Base-by-base conservation (phyloP, 2,797 vertebrate species). In the Coregonus suidteri region DNA sequence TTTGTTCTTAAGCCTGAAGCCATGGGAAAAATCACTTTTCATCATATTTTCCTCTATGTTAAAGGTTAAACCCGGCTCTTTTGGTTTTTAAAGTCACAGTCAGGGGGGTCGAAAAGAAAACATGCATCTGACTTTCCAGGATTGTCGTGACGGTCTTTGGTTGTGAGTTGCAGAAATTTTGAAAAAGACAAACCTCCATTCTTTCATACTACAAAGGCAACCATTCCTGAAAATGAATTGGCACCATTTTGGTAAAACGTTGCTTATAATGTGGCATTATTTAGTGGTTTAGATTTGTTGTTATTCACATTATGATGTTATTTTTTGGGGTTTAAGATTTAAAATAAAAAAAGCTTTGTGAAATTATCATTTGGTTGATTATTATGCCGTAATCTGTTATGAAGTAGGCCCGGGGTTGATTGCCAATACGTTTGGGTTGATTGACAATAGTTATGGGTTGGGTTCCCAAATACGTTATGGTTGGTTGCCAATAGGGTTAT, bases 331-430 rank as follows among this genome's bases (percentile, higher is more conserved):
- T 16, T 65, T 3, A 47, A 15, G 15, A 65, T 65, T 51, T n/a
- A 37, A 56, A n/a, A 18, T 34, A 7, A n/a, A 31, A 64, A 14
- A 66, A 0, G 16, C 35, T 31, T 74, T 20, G 9, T 62, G 25
- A 66, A 52, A n/a, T 7, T 53, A 34, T 66, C 41, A 18, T n/a
- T 67, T 18, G 41, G 25, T 51, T 67, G 62, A 67, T 75, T 66
- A n/a, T 25, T 47, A 18, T 53, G 59, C 11, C 67, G 53, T 25
- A 65, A 77, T 69, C 4, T 68, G 65, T 7, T 53, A 53, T n/a
- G 18, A 34, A 7, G 15, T 14, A 31, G 41, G 72, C 18, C 35
- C 5, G 16, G 37, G 6, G 1, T 41, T 41, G 37, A 6, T 37
- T 37, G 37, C 37, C 37, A 37, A 37, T 37, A 37, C 37, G 1